Conservation (phyloP, 2,113 vertebrate species). For the Xyrauchen texanus region DNA sequence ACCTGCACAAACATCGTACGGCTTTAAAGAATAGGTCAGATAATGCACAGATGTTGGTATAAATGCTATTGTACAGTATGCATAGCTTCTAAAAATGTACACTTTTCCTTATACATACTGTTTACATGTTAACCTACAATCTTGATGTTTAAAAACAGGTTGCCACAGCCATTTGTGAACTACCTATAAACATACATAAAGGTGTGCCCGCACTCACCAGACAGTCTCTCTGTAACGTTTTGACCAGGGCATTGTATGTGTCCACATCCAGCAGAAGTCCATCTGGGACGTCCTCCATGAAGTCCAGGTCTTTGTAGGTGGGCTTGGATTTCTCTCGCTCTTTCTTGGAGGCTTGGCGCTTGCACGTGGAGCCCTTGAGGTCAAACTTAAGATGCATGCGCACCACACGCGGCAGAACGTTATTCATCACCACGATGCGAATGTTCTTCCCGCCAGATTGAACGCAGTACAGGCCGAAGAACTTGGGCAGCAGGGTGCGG, state of each 20-base stretch:
- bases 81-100: too few species aligned
- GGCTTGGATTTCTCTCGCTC: slow-evolving; percentile 93
- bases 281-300: slow-evolving; percentile 89
- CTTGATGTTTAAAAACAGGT: too few species aligned
- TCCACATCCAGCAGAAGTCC: slow-evolving; percentile 90
- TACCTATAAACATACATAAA: too few species aligned
- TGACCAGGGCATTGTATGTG: slow-evolving; percentile 87
- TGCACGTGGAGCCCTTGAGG: slow-evolving; percentile 95
- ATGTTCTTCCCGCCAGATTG: slow-evolving; percentile 98
- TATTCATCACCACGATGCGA: slow-evolving; percentile 95
- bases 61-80: too few species aligned
- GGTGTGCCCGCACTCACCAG: slow-evolving; percentile 79
- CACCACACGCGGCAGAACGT: slow-evolving; percentile 88
- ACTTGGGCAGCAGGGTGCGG: slow-evolving; percentile 93
- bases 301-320: slow-evolving; percentile 96
- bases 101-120: too few species aligned
- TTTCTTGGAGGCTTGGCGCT: slow-evolving; percentile 92
- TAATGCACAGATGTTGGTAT: background rate
- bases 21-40: background rate
- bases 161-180: too few species aligned
- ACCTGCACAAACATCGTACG: slow-evolving; percentile 74
- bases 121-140: too few species aligned
- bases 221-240: slow-evolving; percentile 93
- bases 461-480: slow-evolving; percentile 96
- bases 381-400: slow-evolving; percentile 98